Evolutionary conservation across 2,888 invertebrate genomes (phyloP).

Genomic region (Nemotelus pantherinus): DNA sequence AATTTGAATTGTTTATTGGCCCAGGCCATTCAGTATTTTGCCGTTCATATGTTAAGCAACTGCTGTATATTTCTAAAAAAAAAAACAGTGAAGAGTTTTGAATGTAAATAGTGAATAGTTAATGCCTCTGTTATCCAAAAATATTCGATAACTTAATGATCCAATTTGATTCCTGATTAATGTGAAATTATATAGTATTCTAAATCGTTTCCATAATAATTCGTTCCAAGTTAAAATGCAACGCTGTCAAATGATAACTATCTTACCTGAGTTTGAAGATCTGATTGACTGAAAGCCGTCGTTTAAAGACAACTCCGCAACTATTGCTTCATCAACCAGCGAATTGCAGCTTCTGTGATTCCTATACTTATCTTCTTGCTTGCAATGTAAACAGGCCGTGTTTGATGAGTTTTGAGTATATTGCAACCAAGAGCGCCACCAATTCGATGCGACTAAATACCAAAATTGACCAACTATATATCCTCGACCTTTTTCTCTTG

Average conservation of each 20-base stretch:
- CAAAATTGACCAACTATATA: constrained; percentile 86
- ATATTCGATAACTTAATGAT: too few species aligned
- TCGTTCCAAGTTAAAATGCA: too few species aligned
- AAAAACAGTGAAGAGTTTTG: too few species aligned
- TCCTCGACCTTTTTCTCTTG: constrained; percentile 79
- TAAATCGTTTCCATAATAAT: too few species aligned
- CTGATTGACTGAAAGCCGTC: constrained; percentile 68
- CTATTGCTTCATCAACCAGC: constrained; percentile 71
- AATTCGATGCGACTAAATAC: constrained; percentile 85
- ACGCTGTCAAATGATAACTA: too few species aligned
- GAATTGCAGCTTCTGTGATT: constrained; percentile 16
- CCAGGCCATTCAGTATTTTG: constrained; percentile 70
- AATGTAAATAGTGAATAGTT: too few species aligned
- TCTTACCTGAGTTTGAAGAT: too few species aligned
- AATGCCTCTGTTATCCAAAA: too few species aligned
- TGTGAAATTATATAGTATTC: too few species aligned
- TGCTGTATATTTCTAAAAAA: constrained; percentile 67
- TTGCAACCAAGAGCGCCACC: constrained; percentile 86
- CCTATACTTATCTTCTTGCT: constrained; percentile 53
- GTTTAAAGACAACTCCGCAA: constrained; percentile 52
- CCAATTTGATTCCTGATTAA: too few species aligned
- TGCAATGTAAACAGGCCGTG: constrained; percentile 66
- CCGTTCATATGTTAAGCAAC: constrained; percentile 72
- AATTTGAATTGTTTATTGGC: constrained; percentile 78
- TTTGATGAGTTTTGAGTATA: constrained; percentile 69